Percentiles rank a stretch among this genome's conserved stretches.
phyloP scores from a whole-genome alignment of 2,113 vertebrate genomes.

The human (Homo sapiens) region GRCh38 chr2:103135001-103135500 shows the following conservation, averaged over 20 bases:
- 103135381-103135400: neutral
- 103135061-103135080: accelerated
- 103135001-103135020: no score
- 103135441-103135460: constrained; percentile 43
- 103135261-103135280: neutral
- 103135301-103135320: neutral
- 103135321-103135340: neutral
- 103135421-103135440: neutral
- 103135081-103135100: no score
- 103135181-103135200: neutral
- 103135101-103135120: neutral
- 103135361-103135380: neutral
- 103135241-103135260: neutral
- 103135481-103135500: constrained; percentile 36
- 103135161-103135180: neutral
- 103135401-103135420: neutral
- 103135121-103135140: neutral
- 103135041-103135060: accelerated
- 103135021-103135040: accelerated
- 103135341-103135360: neutral
- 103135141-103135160: neutral
- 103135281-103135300: neutral
- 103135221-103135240: neutral
- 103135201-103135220: neutral
- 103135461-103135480: neutral